Percentiles rank a stretch among this genome's conserved stretches.
These are phyloP conservation scores for Pemphigus obesinymphae DNA, from an alignment of 1,140 invertebrate genomes.

Conservation along the genomic window DNA sequence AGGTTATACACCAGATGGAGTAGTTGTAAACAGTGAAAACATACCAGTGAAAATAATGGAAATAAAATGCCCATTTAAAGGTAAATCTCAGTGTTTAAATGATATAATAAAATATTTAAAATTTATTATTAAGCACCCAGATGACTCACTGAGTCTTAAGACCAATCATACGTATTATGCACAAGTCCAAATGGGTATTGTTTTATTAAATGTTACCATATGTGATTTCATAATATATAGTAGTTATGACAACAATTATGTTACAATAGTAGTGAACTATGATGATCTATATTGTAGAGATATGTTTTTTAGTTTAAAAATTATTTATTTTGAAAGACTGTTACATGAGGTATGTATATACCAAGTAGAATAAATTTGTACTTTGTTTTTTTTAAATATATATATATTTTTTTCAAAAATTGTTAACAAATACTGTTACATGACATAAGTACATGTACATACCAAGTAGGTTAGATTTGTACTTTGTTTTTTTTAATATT, in stretches of 20 bases:
- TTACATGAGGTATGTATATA: neutral
- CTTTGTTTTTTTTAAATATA: too few species aligned
- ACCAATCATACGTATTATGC: neutral
- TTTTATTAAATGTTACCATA: neutral
- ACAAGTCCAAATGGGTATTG: neutral
- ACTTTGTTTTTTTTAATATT: too few species aligned
- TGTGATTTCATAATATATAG: neutral
- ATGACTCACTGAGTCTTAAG: neutral
- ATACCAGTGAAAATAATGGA: neutral
- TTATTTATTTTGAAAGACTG: neutral
- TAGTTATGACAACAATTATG: neutral
- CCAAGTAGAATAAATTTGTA: too few species aligned
- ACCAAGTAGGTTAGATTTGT: too few species aligned
- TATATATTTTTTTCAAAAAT: too few species aligned
- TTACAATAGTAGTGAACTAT: neutral
- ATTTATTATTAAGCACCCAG: neutral
- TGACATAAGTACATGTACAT: too few species aligned
- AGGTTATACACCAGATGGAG: neutral
- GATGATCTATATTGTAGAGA: neutral
- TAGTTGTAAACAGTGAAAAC: neutral
- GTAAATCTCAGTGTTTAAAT: neutral
- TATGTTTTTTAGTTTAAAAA: neutral
- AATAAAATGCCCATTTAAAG: neutral
- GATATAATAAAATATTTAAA: neutral
- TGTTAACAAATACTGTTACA: too few species aligned